Conservation (phyloP, 1,140 invertebrate species). For the Hypothenemus hampei region DNA sequence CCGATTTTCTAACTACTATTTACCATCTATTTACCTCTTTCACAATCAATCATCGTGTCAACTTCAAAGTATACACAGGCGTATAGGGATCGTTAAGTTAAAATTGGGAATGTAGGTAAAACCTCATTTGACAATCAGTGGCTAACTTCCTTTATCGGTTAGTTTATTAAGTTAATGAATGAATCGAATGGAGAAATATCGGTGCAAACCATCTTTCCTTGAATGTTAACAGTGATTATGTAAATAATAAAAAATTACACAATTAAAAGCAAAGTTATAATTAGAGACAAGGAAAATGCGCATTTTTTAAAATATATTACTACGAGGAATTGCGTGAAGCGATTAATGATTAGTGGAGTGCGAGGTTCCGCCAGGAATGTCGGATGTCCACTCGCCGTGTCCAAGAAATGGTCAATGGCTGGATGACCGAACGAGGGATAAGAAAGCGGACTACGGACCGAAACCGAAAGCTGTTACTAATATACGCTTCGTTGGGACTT, state of each 20-base stretch:
- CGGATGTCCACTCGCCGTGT: conserved; percentile 31
- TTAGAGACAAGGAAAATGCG: conserved; percentile 26
- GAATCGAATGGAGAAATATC: too few relatives aligned
- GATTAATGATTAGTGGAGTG: conserved; percentile 27
- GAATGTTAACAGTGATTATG: conserved; percentile 25
- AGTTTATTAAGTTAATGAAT: not conserved
- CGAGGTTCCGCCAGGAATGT: conserved; percentile 30
- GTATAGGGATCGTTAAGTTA: too few relatives aligned
- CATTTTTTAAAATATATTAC: conserved; percentile 26
- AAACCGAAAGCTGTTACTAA: conserved; percentile 32
- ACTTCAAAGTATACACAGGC: too few relatives aligned
- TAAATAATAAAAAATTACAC: conserved; percentile 26
- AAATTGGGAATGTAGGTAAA: too few relatives aligned
- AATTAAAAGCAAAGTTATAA: conserved; percentile 27
- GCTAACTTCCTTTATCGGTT: not conserved
- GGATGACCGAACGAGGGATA: conserved; percentile 27
- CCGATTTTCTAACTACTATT: too few relatives aligned
- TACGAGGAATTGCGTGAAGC: conserved; percentile 25
- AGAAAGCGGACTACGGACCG: conserved; percentile 31
- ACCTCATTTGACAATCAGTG: too few relatives aligned
- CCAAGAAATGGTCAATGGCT: conserved; percentile 30
- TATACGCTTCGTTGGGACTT: conserved; percentile 32
- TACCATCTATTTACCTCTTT: too few relatives aligned
- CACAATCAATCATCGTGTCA: too few relatives aligned
- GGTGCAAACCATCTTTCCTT: conserved; percentile 17